Conservation (phyloP, 2,797 vertebrate species). For the Luscinia luscinia region DNA sequence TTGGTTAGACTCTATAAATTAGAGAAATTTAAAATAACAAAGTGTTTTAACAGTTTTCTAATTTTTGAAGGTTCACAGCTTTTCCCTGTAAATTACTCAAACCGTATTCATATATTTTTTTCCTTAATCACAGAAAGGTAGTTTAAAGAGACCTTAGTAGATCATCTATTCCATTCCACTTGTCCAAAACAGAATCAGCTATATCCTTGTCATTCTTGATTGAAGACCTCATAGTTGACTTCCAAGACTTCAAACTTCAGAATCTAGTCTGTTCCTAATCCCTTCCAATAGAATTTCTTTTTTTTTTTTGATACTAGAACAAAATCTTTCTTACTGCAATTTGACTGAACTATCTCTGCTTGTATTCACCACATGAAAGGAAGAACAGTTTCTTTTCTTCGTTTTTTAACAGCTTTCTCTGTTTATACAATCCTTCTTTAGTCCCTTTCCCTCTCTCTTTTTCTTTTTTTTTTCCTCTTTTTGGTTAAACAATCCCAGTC, state of each 20-base stretch:
- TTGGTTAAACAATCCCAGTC: neutral
- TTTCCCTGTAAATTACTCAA: neutral
- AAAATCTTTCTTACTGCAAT: neutral
- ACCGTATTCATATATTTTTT: neutral
- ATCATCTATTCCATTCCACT: neutral
- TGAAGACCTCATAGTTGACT: neutral
- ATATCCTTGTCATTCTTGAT: neutral
- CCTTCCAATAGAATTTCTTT: neutral
- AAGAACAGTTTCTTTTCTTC: neutral
- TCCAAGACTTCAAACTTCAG: neutral
- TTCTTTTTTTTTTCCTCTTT: neutral
- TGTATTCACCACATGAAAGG: neutral
- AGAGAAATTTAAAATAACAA: neutral
- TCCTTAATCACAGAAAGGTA: neutral
- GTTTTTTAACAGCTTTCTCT: neutral
- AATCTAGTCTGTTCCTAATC: neutral
- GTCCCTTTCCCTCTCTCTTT: rapidly evolving
- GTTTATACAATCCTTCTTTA: neutral
- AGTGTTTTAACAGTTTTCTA: neutral
- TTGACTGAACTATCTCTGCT: neutral
- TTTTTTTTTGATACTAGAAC: neutral
- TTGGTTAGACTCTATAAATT: neutral
- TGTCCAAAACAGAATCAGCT: neutral
- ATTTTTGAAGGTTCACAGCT: neutral
- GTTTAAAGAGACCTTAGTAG: neutral